Percentiles rank a stretch among this genome's conserved stretches.
Evolutionary conservation across 1,140 invertebrate species (phyloP).

Genomic region (Drosophila kepulauana): DNA sequence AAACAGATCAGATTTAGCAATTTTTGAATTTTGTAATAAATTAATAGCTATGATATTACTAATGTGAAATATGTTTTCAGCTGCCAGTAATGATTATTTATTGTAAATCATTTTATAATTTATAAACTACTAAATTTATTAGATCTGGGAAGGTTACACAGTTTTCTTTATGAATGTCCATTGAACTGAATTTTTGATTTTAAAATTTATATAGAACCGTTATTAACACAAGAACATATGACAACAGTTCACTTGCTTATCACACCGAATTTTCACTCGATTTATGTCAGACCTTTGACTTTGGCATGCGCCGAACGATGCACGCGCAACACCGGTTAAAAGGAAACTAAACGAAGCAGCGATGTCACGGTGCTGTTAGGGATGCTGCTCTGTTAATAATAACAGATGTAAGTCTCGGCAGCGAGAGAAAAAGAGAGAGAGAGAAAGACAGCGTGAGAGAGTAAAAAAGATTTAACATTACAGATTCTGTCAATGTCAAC

Average conservation of each 20-base stretch:
- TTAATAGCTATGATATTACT: too few relatives aligned
- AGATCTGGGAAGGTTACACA: too few relatives aligned
- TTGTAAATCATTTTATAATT: too few relatives aligned
- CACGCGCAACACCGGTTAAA: slow-evolving; percentile 70
- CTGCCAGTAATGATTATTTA: too few relatives aligned
- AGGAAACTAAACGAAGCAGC: slow-evolving; percentile 64
- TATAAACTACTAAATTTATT: too few relatives aligned
- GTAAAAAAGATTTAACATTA: background rate
- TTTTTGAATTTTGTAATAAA: too few relatives aligned
- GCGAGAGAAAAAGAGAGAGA: background rate
- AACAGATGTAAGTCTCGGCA: slow-evolving; percentile 16
- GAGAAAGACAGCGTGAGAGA: background rate
- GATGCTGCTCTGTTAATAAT: slow-evolving; percentile 43
- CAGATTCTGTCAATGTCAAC: background rate
- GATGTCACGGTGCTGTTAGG: slow-evolving; percentile 12
- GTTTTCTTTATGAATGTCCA: background rate
- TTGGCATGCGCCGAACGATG: slow-evolving; percentile 52
- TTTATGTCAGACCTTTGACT: slow-evolving; percentile 7
- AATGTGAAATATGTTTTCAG: too few relatives aligned
- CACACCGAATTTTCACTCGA: slow-evolving; percentile 11
- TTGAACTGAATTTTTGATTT: background rate
- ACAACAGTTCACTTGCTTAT: slow-evolving; percentile 18
- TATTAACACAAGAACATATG: background rate
- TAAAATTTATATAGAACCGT: background rate
- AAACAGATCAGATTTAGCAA: too few relatives aligned